These are phyloP conservation scores for Connochaetes taurinus DNA, from an alignment of 2,113 vertebrate species.

Conservation along the genomic window DNA sequence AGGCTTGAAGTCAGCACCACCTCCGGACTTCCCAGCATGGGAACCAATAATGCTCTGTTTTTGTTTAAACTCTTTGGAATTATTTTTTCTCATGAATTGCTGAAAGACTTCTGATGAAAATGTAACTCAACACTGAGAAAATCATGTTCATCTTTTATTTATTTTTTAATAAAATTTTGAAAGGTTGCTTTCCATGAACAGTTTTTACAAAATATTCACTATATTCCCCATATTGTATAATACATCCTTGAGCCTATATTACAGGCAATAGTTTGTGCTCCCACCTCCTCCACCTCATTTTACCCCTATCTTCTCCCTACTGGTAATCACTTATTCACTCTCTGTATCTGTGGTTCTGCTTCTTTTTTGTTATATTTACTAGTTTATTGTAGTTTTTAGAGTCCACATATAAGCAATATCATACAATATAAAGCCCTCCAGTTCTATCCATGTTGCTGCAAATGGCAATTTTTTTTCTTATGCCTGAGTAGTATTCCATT, in stretches of 20 bases:
- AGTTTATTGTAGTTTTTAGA: background rate
- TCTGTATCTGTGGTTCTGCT: background rate
- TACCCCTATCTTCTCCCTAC: background rate
- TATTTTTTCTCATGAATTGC: background rate
- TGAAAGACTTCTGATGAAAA: slow-evolving; percentile 14
- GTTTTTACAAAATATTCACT: background rate
- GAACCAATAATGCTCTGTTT: background rate
- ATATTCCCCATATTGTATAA: background rate
- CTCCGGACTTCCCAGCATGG: background rate
- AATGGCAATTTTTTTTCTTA: background rate
- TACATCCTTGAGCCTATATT: background rate
- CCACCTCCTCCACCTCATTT: background rate
- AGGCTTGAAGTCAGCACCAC: background rate
- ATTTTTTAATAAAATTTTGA: background rate
- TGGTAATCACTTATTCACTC: background rate
- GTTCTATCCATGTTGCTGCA: background rate
- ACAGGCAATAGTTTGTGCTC: background rate
- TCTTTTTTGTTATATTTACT: background rate
- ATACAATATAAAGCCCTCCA: background rate
- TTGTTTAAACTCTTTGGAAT: background rate
- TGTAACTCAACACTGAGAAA: background rate
- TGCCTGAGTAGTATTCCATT: background rate
- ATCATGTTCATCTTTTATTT: background rate
- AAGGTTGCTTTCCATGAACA: background rate
- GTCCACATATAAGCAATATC: background rate